A percentile compares a stretch with the other conserved stretches of the same genome.
Conservation (phyloP, 2,113 vertebrate genomes). For the Actenoides lindsayi region DNA sequence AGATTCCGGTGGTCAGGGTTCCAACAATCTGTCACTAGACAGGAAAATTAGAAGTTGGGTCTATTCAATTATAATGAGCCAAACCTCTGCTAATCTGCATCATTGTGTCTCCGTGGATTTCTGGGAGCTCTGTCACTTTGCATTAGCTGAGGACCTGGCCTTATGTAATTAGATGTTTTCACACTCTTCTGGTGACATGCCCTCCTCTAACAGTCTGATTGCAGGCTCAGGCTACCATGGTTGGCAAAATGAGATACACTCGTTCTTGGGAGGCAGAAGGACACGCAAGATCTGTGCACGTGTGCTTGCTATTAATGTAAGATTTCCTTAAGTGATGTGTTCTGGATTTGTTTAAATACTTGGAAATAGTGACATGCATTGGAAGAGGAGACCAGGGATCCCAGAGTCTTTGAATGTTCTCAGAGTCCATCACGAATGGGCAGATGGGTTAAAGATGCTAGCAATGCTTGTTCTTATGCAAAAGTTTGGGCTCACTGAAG, state of each 20-base stretch:
- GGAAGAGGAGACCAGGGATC: not conserved
- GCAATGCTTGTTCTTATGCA: not conserved
- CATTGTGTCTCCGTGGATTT: not conserved
- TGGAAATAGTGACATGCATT: not conserved
- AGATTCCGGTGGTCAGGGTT: not conserved
- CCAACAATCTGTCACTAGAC: slow-evolving; percentile 39
- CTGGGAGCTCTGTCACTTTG: slow-evolving; percentile 39
- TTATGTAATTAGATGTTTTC: slow-evolving; percentile 40
- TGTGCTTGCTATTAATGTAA: not conserved
- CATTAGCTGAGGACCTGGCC: slow-evolving; percentile 40
- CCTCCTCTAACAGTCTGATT: not conserved
- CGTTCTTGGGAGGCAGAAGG: not conserved
- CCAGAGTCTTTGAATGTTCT: not conserved
- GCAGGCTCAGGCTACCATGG: not conserved
- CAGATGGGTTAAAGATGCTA: not conserved
- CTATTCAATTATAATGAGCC: not conserved
- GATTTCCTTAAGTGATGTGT: not conserved
- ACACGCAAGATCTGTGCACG: not conserved
- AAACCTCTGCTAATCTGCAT: slow-evolving; percentile 17
- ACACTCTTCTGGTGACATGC: slow-evolving; percentile 19
- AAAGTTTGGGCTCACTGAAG: not conserved
- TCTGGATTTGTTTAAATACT: not conserved
- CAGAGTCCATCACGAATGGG: accelerated
- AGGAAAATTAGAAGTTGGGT: not conserved
- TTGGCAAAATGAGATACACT: not conserved